Evolutionary conservation across 2,797 vertebrate genomes (phyloP), one percentile per base, ranked within the genome.

Genomic region (Serranus cabrilla): DNA sequence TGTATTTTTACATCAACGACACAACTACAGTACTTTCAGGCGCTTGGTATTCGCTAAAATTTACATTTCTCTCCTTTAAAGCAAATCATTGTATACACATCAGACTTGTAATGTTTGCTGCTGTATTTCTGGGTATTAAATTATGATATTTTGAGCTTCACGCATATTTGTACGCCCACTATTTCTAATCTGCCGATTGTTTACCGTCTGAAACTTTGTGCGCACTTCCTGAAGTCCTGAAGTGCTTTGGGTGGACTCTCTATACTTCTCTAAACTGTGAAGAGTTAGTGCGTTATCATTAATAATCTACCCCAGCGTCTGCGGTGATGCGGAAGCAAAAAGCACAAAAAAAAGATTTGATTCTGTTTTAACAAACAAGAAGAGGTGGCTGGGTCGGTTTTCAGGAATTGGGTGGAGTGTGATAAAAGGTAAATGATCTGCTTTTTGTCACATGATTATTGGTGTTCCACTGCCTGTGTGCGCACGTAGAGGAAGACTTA

Each of bases 401-500:
- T 7, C 18, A 12, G 1, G n/a, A 1, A 2, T 39, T 4, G 2
- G 37, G 74, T 25, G 63, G 52, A 27, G 72, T 25, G 17, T 45
- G 18, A 70, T 73, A 11, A 59, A 45, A 82, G 68, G 81, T 82
- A 43, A 82, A 83, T 68, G 0, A 79, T 82, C 0, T 20, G 3
- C 16, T 43, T 54, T 31, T 11, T 54, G 81, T 91, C 91, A 91
- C 84, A 86, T 87, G 87, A 71, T 66, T 1, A 13, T 45, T 18
- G 13, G 5, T 4, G 9, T 23, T 17, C 13, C 1, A 27, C 5
- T 64, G 16, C 11, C 9, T 16, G 27, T 18, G 5, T 14, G 3
- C 50, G 6, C 54, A 17, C 12, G 1, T 2, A 7, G 5, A 7
- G 2, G 12, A 62, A 5, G 2, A 5, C 4, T 49, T 31, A 1